Conservation (phyloP, 2,113 vertebrate genomes). For the Pelecanus crispus region DNA sequence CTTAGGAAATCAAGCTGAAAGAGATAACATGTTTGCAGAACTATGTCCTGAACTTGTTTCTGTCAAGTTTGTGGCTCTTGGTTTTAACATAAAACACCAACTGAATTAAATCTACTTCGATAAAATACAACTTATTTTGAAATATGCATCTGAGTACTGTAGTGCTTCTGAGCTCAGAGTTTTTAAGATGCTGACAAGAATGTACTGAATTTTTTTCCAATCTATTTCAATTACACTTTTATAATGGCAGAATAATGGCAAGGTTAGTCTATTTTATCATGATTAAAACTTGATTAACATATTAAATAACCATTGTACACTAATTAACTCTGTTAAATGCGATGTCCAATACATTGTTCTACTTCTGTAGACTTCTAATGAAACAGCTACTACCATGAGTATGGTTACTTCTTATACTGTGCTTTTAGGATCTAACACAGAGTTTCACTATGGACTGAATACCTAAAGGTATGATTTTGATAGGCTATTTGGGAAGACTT, state of each 20-base stretch:
- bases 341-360: slow-evolving; percentile 35
- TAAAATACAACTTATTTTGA: background rate
- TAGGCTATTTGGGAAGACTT: background rate
- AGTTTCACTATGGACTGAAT: background rate
- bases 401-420: background rate
- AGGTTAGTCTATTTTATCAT: slow-evolving; percentile 52
- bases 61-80: background rate
- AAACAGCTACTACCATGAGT: background rate
- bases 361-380: slow-evolving; percentile 12
- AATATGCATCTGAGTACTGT: background rate
- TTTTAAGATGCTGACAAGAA: slow-evolving; percentile 1
- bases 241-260: slow-evolving; percentile 25
- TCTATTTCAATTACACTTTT: slow-evolving; percentile 55
- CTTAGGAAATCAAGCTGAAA: background rate
- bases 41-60: background rate
- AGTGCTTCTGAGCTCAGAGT: background rate
- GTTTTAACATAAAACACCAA: background rate
- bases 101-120: background rate
- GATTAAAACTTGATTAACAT: slow-evolving; percentile 61
- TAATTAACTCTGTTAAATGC: slow-evolving; percentile 58
- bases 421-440: background rate
- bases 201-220: background rate
- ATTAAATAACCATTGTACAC: slow-evolving; percentile 54
- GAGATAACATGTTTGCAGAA: background rate
- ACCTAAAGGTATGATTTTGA: background rate